Evolutionary conservation across 2,113 vertebrate genomes (phyloP), one percentile per base, ranked within the genome.

Genomic region (Kryptolebias marmoratus): DNA sequence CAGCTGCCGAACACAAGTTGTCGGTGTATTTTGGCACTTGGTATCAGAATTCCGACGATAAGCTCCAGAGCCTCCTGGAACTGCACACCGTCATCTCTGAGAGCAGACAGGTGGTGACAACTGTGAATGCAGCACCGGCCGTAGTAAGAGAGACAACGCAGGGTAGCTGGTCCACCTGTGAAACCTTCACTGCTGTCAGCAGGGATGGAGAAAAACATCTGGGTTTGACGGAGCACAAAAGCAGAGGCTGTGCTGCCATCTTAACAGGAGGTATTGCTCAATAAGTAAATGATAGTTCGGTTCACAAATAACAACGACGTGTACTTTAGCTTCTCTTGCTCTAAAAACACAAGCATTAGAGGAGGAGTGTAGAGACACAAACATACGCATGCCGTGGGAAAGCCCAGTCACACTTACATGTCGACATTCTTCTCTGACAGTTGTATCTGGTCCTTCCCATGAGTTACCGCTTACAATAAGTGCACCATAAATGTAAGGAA

Each of bases 361-460:
- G 28, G 57, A 68, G 47, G 47, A 68, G 18, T 9, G 44, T 11
- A 42, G 5, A 11, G 4, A 42, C 10, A 64, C 32, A 70, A 68
- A 71, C 75, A 64, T 61, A 63, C 60, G 80, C 47, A 22, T 68
- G 81, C 74, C 58, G 80, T 90, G 85, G 87, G 85, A 88, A 82
- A 81, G 27, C 58, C 56, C 58, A 64, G 66, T 77, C 68, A 18
- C 86, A 80, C 81, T 30, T 55, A 75, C 76, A 68, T 72, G 84
- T 77, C 73, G 81, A 79, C 77, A 87, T 87, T 91, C 86, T 68
- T 78, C 44, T 58, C 69, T 45, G 73, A 75, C 80, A 71, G 77
- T 71, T 75, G 68, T 52, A 69, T 79, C 39, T 67, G 59, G 48
- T 54, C 60, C 7, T 47, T 70, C 49, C 44, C 57, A 79, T 45